A percentile compares a stretch with the other conserved stretches of the same genome.
Evolutionary conservation across 2,888 invertebrate genomes (phyloP).

Genomic region (Apodemia duryi): DNA sequence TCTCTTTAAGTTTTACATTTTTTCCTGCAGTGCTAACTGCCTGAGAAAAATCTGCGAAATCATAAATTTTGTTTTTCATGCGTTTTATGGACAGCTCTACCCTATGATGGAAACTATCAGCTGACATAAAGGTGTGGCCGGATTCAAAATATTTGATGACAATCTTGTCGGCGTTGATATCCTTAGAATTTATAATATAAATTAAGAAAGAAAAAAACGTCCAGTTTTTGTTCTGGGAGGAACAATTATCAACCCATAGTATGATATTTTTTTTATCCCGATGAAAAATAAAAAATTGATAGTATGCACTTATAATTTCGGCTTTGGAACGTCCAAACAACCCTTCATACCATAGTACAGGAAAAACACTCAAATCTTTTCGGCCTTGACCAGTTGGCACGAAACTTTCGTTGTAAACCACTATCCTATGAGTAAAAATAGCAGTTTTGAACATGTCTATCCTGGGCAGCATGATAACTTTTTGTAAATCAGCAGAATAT

Average conservation of each 20-base stretch:
- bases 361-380: slow-evolving; percentile 24
- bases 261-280: slow-evolving; percentile 23
- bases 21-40: slow-evolving; percentile 25
- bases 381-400: slow-evolving; percentile 20
- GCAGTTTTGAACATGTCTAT: slow-evolving; percentile 29
- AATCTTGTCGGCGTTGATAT: slow-evolving; percentile 19
- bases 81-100: slow-evolving; percentile 22
- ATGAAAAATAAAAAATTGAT: slow-evolving; percentile 11
- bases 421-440: slow-evolving; percentile 29
- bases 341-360: no score
- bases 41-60: slow-evolving; percentile 25
- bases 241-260: slow-evolving; percentile 23
- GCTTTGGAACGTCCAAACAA: slow-evolving; percentile 23
- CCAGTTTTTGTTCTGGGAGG: slow-evolving; percentile 26
- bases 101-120: no score
- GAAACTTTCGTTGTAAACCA: slow-evolving; percentile 32
- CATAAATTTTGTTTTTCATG: slow-evolving; percentile 24
- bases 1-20: slow-evolving; percentile 25
- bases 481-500: slow-evolving; percentile 27
- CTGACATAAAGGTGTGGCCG: no score
- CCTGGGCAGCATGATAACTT: slow-evolving; percentile 31
- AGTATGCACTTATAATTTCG: slow-evolving; percentile 22
- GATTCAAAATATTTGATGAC: slow-evolving; percentile 13
- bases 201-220: no score
- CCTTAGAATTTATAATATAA: slow-evolving; percentile 20